Evolutionary conservation across 2,888 invertebrate species (phyloP).

Genomic region (Hecatera dysodea): DNA sequence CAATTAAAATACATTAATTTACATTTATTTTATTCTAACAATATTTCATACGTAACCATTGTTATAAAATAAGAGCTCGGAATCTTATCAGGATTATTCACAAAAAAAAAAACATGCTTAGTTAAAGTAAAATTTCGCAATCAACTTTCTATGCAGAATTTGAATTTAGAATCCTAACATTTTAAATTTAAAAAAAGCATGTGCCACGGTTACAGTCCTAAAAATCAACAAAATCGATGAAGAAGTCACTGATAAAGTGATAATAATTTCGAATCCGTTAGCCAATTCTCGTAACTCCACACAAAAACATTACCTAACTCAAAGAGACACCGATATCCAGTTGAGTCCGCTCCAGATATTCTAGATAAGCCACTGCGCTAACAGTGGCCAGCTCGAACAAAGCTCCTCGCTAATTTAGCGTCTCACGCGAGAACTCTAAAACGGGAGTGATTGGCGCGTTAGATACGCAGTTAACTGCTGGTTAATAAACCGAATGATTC

Average conservation of each 20-base stretch:
- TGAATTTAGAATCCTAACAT: no score
- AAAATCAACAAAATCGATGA: background rate
- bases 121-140: no score
- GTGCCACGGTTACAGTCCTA: no score
- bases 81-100: no score
- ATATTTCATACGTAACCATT: no score
- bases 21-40: no score
- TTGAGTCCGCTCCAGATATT: background rate
- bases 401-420: constrained; percentile 65
- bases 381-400: constrained; percentile 48
- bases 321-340: constrained; percentile 26
- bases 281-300: background rate
- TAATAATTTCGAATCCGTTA: background rate
- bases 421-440: constrained; percentile 71
- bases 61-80: no score
- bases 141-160: no score
- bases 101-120: no score
- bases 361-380: constrained; percentile 29
- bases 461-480: constrained; percentile 68
- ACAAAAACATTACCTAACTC: background rate
- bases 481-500: constrained; percentile 76
- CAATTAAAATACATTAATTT: background rate
- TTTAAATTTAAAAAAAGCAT: no score
- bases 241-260: background rate
- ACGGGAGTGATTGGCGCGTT: constrained; percentile 65